Conservation (phyloP, 1,140 invertebrate genomes). For the Drosophila azteca region DNA sequence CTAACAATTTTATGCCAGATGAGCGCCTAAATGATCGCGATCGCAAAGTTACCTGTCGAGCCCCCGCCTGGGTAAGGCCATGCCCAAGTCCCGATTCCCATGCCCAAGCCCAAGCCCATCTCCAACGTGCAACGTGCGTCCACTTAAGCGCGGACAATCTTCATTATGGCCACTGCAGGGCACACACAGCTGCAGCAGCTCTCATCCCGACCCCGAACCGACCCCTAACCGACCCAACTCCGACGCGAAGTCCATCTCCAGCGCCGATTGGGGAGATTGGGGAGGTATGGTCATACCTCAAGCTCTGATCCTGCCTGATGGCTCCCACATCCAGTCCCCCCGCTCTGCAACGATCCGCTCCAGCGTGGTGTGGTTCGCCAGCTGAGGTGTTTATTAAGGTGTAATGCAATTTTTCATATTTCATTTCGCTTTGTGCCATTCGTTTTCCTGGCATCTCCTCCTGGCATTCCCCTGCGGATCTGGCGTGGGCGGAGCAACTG, state of each 20-base stretch:
- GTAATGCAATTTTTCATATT: slow-evolving; percentile 82
- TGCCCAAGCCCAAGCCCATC: background rate
- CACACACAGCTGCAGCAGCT: slow-evolving; percentile 59
- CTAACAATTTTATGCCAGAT: slow-evolving; percentile 83
- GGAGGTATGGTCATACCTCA: background rate
- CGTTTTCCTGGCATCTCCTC: slow-evolving; percentile 19
- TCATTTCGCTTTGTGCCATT: slow-evolving; percentile 51
- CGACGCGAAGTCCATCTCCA: background rate
- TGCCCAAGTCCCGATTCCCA: slow-evolving; percentile 12
- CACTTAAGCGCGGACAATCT: slow-evolving; percentile 82
- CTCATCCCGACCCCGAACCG: slow-evolving; percentile 27
- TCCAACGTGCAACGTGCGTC: slow-evolving; percentile 66
- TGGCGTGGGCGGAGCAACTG: slow-evolving; percentile 78
- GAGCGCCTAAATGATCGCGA: slow-evolving; percentile 80
- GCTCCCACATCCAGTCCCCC: slow-evolving; percentile 19
- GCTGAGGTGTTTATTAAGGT: slow-evolving; percentile 82
- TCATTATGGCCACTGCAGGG: slow-evolving; percentile 79
- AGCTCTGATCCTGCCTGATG: slow-evolving; percentile 3
- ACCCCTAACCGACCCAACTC: no score
- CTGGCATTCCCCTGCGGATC: slow-evolving; percentile 9
- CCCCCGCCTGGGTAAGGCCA: background rate
- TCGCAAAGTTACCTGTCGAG: slow-evolving; percentile 52
- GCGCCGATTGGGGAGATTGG: slow-evolving; percentile 10
- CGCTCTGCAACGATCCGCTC: slow-evolving; percentile 5
- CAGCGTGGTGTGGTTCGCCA: slow-evolving; percentile 36